Conservation (phyloP, 2,113 vertebrate species). For the Xiphias gladius region DNA sequence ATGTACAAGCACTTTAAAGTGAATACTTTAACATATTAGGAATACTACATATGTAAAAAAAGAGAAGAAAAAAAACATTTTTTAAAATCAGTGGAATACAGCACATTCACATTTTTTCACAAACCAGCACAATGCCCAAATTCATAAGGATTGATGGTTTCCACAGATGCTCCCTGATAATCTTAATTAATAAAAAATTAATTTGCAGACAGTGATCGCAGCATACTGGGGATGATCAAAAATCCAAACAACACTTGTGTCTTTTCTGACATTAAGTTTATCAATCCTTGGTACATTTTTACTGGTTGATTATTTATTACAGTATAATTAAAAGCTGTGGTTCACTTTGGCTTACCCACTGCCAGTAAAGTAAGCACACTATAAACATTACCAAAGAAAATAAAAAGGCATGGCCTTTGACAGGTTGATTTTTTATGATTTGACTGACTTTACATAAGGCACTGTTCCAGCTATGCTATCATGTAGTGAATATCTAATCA, state of each 20-base stretch:
- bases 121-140: slow-evolving; percentile 8
- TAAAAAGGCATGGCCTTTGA: not conserved
- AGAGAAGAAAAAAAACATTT: not conserved
- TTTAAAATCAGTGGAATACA: not conserved
- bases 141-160: not conserved
- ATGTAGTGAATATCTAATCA: slow-evolving; percentile 17
- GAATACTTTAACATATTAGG: slow-evolving; percentile 52
- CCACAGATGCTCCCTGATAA: not conserved
- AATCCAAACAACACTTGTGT: slow-evolving; percentile 19
- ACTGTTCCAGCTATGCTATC: slow-evolving; percentile 51
- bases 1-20: slow-evolving; percentile 40
- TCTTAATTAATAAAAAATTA: not conserved
- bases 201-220: slow-evolving; percentile 13
- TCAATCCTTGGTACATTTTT: not conserved
- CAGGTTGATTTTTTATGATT: not conserved
- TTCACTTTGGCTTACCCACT: not conserved
- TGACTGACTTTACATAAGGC: slow-evolving; percentile 66
- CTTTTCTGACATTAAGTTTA: slow-evolving; percentile 38
- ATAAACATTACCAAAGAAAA: not conserved
- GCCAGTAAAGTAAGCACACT: not conserved
- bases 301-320: not conserved
- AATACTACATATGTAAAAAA: slow-evolving; percentile 1
- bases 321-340: slow-evolving; percentile 13
- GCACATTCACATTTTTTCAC: not conserved
- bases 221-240: not conserved